Evolutionary conservation across 2,113 vertebrate genomes (phyloP).

Genomic region (Seriola rivoliana): DNA sequence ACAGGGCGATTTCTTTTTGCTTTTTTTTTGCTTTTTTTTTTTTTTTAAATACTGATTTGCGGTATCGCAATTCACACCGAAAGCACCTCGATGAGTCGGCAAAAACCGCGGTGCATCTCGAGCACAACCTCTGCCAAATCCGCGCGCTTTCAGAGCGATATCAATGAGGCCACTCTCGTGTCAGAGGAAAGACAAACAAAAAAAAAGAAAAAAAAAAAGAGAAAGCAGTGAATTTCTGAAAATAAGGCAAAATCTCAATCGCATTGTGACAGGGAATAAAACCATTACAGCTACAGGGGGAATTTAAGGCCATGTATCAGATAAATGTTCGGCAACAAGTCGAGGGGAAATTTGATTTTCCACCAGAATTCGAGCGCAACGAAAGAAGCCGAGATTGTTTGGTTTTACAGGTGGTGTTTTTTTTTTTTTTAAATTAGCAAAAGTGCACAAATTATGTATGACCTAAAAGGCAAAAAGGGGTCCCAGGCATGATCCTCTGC

Average conservation of each 20-base stretch:
- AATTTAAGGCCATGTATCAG: slow-evolving; percentile 22
- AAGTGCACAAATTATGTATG: slow-evolving; percentile 64
- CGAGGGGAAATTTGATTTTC: slow-evolving; percentile 11
- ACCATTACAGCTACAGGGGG: slow-evolving; percentile 24
- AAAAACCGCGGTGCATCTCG: background rate
- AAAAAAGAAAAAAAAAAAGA: background rate
- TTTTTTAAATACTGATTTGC: slow-evolving; percentile 33
- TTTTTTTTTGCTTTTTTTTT: no score
- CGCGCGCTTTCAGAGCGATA: slow-evolving; percentile 7
- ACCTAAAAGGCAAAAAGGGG: slow-evolving; percentile 71
- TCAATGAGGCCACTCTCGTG: slow-evolving; percentile 42
- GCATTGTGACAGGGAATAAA: slow-evolving; percentile 32
- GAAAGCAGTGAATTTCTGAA: slow-evolving; percentile 14
- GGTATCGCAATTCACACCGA: slow-evolving; percentile 26
- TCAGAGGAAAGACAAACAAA: background rate
- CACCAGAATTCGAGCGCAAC: slow-evolving; percentile 17
- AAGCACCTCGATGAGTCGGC: background rate
- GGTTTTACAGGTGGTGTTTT: slow-evolving; percentile 26
- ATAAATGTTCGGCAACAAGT: slow-evolving; percentile 36
- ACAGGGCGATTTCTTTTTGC: background rate
- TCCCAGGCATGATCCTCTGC: slow-evolving; percentile 55
- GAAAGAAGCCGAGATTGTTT: slow-evolving; percentile 19
- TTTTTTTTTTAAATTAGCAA: slow-evolving; percentile 22
- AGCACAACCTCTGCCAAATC: slow-evolving; percentile 37
- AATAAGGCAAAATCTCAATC: slow-evolving; percentile 65